phyloP scores from a whole-genome alignment of 2,113 vertebrate genomes.

The Perca flavescens region DNA sequence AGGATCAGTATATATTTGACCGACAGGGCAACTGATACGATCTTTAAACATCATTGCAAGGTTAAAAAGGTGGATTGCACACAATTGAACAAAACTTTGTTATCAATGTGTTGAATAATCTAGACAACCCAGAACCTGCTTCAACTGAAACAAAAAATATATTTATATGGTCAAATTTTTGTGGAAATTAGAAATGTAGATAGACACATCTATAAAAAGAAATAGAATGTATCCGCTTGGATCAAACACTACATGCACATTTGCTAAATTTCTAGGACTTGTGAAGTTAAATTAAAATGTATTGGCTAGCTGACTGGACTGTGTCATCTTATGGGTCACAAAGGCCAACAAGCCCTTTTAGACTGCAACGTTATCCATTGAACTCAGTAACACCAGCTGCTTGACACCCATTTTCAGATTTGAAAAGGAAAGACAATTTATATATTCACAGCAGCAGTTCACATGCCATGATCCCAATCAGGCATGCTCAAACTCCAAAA shows the following conservation, averaged over 20 bases:
- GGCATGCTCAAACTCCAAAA: too few relatives aligned
- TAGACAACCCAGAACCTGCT: not conserved
- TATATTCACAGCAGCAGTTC: not conserved
- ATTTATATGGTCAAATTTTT: not conserved
- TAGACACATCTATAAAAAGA: not conserved
- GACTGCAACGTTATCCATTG: not conserved
- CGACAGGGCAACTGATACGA: not conserved
- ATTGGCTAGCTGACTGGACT: not conserved
- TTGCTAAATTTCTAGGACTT: not conserved
- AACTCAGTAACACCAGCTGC: slow-evolving; percentile 1
- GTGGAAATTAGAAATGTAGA: not conserved
- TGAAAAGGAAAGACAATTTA: not conserved
- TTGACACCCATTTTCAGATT: not conserved
- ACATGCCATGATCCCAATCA: not conserved
- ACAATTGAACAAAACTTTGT: not conserved
- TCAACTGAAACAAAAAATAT: not conserved
- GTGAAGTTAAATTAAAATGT: not conserved
- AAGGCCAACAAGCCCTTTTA: not conserved
- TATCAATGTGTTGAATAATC: not conserved
- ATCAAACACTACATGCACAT: not conserved
- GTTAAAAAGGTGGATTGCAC: not conserved
- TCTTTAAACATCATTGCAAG: not conserved
- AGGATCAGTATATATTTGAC: slow-evolving; percentile 4
- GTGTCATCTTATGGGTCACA: not conserved
- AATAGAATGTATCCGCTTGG: not conserved